Evolutionary conservation across 1,140 invertebrate genomes (phyloP), one percentile per base, ranked within the genome.

Genomic region (Papilio aristodemus): DNA sequence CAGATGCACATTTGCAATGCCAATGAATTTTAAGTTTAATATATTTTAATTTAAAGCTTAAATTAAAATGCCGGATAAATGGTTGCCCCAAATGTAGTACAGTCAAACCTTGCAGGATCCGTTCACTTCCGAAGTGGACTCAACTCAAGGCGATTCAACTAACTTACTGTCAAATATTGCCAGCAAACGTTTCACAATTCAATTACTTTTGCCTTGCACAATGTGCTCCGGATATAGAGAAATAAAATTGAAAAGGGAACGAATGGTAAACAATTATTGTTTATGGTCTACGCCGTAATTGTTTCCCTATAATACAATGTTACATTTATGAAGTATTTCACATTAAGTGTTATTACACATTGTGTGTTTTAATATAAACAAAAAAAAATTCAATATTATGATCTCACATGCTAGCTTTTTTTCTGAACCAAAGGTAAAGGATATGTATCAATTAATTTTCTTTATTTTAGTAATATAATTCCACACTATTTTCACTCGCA

Each of bases 61-160:
- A 1, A 19, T 38, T 38, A 11, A 2, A 14, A 11, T 38, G 8
- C 7, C 32, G 13, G 5, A 14, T 32, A 14, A 25, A 37, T 38
- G 32, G 17, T 46, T 67, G 57, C 57, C 57, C 70, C 63, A 71
- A 67, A 67, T 71, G 70, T 58, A 38, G 58, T 60, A 60, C 63
- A 38, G 38, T 5, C 54, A 41, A 67, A 71, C 70, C 70, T 71
- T 71, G 70, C 70, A 9, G 27, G 10, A 46, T 60, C 70, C 70
- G 39, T 39, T 71, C 70, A 71, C 70, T 71, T 71, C 70, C 60
- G 70, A 71, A 60, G 36, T 67, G 66, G 39, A 67, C 66, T 67
- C 64, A 71, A 71, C 32, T 38, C 27, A 60, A 36, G 32, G 58
- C 27, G 13, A 37, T 5, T 36, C 14, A 60, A 60, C 58, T 38